Evolutionary conservation across 2,113 vertebrate species (phyloP), one percentile per base, ranked within the genome.

Genomic region (Antechinus stuartii): DNA sequence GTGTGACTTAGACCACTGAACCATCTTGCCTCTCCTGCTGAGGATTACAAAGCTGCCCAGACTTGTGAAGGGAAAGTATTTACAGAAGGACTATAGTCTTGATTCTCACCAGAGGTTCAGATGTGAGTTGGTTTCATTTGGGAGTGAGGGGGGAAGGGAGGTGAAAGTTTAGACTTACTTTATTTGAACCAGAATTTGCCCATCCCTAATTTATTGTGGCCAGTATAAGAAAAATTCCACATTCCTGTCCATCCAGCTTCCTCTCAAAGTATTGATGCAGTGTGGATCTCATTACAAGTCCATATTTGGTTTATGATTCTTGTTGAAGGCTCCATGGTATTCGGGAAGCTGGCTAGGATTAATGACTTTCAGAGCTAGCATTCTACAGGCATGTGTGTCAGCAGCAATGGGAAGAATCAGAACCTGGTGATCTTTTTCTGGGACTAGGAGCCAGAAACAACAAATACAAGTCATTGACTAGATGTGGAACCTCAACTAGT

Each of bases 151-250:
- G 56, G 61, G 96, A 96, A 57, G n/a, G 57, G 96, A 47, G 91
- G 94, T 94, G 92, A 92, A 96, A 57, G 93, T 56, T 92, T 90
- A 96, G 90, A 94, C 94, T 96, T 92, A n/a, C 0, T 35, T 93
- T 94, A 96, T 92, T 90, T 14, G 27, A 90, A 54, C 96, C 97
- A 94, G 90, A 27, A 92, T 98, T 96, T 98, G 98, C 97, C 97
- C 96, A 94, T 97, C 91, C 97, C 84, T 92, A 91, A 54, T 95
- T 97, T 92, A 46, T 96, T 95, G 46, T 0, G 1, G 90, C 92
- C 94, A 49, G 35, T 52, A 92, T 89, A 95, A n/a, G 55, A 96
- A 98, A 52, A 96, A 92, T 94, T 84, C 27, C 24, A 76, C 50
- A 90, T 52, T 91, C 55, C 22, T 25, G 55, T 35, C 27, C 35